phyloP scores from a whole-genome alignment of 2,113 vertebrate species.

The Crotalus helleri region DNA sequence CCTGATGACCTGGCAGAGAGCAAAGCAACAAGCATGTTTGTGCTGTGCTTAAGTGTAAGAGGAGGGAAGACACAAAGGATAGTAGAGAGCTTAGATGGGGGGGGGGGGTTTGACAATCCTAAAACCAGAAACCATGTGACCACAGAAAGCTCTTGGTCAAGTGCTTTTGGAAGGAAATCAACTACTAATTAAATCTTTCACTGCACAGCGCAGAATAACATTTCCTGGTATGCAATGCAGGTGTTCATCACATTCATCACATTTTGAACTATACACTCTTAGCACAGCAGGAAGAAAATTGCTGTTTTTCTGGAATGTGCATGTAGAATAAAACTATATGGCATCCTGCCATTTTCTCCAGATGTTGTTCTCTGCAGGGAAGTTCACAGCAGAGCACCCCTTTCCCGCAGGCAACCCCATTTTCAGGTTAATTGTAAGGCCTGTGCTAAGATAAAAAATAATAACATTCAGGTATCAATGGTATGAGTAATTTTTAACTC shows the following conservation, averaged over 20 bases:
- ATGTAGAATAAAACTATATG: not conserved
- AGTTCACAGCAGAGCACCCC: not conserved
- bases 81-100: not conserved
- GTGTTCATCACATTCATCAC: constrained; percentile 23
- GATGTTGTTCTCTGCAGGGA: constrained; percentile 1
- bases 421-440: not conserved
- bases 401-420: not conserved
- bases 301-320: not conserved
- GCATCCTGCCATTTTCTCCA: not conserved
- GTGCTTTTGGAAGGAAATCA: not conserved
- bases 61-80: not conserved
- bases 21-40: not conserved
- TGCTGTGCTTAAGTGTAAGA: not conserved
- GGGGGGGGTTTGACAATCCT: not conserved
- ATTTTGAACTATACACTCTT: constrained; percentile 13
- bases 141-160: constrained; percentile 14
- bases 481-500: not conserved
- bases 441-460: not conserved
- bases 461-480: rapidly evolving
- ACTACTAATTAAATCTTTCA: constrained; percentile 11
- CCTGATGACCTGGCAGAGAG: not conserved
- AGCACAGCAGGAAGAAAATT: not conserved
- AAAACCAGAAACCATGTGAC: not conserved
- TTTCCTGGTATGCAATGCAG: constrained; percentile 1
- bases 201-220: not conserved